These are phyloP conservation scores for Zhengitettix transpicula DNA, from an alignment of 2,888 invertebrate genomes.

Conservation along the genomic window DNA sequence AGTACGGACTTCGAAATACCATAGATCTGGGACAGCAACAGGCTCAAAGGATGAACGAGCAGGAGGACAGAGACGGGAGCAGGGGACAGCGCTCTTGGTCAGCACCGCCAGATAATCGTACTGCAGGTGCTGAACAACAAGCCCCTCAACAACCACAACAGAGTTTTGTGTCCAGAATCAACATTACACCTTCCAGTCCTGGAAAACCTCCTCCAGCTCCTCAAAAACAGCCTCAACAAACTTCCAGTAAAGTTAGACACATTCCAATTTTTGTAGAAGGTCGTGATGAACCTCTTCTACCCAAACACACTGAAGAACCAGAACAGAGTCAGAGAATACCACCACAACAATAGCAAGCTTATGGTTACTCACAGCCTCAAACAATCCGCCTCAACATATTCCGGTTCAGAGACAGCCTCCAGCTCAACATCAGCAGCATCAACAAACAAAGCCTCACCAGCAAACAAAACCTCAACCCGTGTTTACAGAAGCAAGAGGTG, in stretches of 20 bases:
- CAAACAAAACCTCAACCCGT: background rate
- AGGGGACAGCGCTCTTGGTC: slow-evolving; percentile 59
- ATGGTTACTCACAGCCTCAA: slow-evolving; percentile 3
- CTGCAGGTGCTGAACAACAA: slow-evolving; percentile 14
- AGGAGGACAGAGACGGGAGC: slow-evolving; percentile 29
- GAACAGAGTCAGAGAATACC: background rate
- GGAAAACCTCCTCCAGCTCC: slow-evolving; percentile 11
- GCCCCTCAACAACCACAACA: slow-evolving; percentile 12
- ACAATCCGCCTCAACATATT: slow-evolving; percentile 19
- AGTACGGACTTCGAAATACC: slow-evolving; percentile 58
- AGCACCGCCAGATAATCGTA: slow-evolving; percentile 43
- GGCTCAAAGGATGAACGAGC: slow-evolving; percentile 5
- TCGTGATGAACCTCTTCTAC: slow-evolving; percentile 59
- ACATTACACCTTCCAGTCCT: slow-evolving; percentile 18
- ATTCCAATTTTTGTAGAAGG: slow-evolving; percentile 84
- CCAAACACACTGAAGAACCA: slow-evolving; percentile 31
- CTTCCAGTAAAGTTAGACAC: slow-evolving; percentile 45
- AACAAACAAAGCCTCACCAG: background rate
- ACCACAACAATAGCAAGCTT: slow-evolving; percentile 11
- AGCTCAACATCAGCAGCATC: background rate
- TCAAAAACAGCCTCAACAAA: slow-evolving; percentile 11
- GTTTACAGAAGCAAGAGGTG: background rate
- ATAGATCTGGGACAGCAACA: slow-evolving; percentile 46
- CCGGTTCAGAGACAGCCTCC: slow-evolving; percentile 19
- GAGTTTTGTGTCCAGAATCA: slow-evolving; percentile 19